Percentiles rank a stretch among this genome's conserved stretches.
Conservation (phyloP, 2,113 vertebrate genomes). For the Callaeas wilsoni region DNA sequence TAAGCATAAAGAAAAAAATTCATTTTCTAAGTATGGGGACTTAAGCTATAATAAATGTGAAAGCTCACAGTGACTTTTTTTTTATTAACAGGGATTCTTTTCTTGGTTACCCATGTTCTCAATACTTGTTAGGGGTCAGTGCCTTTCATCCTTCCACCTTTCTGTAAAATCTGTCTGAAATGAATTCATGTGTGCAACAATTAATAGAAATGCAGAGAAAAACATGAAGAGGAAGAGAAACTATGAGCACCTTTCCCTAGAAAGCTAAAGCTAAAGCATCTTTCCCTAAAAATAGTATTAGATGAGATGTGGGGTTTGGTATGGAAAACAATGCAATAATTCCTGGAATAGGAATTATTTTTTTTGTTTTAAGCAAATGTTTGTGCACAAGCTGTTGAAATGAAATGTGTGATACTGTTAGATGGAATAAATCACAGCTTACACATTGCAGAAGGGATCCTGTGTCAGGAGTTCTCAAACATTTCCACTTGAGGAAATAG, state of each 20-base stretch:
- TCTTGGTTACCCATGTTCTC: neutral
- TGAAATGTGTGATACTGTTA: neutral
- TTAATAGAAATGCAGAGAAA: neutral
- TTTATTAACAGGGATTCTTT: neutral
- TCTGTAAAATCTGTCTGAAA: neutral
- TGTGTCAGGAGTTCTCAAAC: neutral
- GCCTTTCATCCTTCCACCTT: neutral
- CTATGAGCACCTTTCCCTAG: neutral
- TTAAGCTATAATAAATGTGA: neutral
- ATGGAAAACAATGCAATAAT: neutral
- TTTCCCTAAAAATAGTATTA: neutral
- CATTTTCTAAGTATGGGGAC: neutral
- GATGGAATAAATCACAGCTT: neutral
- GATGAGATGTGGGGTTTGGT: neutral
- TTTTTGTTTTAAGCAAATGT: neutral
- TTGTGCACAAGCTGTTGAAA: neutral
- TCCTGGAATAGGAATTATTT: neutral
- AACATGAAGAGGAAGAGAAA: neutral
- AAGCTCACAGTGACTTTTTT: neutral
- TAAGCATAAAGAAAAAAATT: too few relatives aligned
- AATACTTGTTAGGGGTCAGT: neutral
- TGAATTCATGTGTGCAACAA: neutral
- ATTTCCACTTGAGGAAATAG: conserved; percentile 14
- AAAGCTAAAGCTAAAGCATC: too few relatives aligned
- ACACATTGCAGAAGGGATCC: neutral